Conservation (phyloP, 2,113 vertebrate species). For the Datnioides undecimradiatus region DNA sequence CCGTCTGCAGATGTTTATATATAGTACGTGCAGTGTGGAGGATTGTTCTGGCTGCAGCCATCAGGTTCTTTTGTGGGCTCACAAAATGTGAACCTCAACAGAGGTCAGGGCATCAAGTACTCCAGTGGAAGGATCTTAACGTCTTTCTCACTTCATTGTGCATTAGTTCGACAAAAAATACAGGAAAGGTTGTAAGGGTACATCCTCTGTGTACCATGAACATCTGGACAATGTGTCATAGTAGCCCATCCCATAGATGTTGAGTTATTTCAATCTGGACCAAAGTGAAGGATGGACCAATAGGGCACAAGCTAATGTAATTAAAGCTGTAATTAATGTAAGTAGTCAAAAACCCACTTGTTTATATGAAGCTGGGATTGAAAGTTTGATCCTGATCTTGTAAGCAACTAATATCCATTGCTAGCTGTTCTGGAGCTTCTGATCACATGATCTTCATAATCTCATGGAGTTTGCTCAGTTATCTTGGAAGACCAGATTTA, state of each 20-base stretch:
- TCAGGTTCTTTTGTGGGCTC: constrained; percentile 26
- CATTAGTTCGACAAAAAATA: neutral
- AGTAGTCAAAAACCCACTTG: too few species aligned
- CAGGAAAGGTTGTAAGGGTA: neutral
- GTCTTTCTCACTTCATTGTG: neutral
- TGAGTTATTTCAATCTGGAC: neutral
- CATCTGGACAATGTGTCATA: neutral
- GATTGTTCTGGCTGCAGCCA: constrained; percentile 49
- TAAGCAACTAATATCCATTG: too few species aligned
- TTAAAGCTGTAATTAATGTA: too few species aligned
- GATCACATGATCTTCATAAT: too few species aligned
- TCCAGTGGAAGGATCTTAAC: neutral
- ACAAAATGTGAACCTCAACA: neutral
- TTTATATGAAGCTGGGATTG: too few species aligned
- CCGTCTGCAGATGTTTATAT: constrained; percentile 81
- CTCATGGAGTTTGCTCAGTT: too few species aligned
- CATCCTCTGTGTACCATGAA: neutral
- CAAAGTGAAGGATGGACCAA: neutral
- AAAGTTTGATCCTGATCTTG: too few species aligned
- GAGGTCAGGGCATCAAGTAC: constrained; percentile 29
- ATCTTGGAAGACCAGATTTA: too few species aligned
- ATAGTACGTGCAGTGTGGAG: constrained; percentile 74
- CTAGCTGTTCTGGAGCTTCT: neutral
- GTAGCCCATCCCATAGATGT: neutral
- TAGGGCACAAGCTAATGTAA: too few species aligned